Evolutionary conservation across 2,797 vertebrate species (phyloP), one percentile per base, ranked within the genome.

Genomic region (Platyrinchus mystaceus): DNA sequence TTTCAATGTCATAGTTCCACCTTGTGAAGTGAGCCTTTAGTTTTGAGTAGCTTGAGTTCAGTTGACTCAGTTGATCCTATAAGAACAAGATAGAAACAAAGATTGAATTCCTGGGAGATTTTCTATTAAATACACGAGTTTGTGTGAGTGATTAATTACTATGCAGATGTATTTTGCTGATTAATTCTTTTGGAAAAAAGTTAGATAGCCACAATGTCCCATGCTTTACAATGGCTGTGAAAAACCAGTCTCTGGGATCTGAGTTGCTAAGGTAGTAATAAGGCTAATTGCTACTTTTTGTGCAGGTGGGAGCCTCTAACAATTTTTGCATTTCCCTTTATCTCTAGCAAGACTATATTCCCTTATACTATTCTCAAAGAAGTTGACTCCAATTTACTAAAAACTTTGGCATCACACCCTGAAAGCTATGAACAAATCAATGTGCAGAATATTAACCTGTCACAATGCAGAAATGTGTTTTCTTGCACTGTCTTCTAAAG

Each of bases 401-500:
- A 86, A 69, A 43, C 26, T 96, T 94, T 94, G 89, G 9, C 76
- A 86, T 78, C 66, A 83, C 20, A 81, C 11, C n/a, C 73, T 59
- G 91, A 94, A 89, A 95, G 39, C 46, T 71, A 79, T 62, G 83
- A 90, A 89, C 84, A 94, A 94, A 96, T 94, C 96, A 94, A 91
- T 63, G 91, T 39, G 27, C 36, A 66, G 93, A 93, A 94, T 96
- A 90, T 94, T 91, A 96, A 94, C 79, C 91, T 95, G 91, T 93
- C 96, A 95, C 58, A 68, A 78, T 55, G 66, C 82, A 93, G 91
- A 91, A 94, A 93, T 89, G 83, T 90, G 89, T 93, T 95, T 96
- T 91, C 89, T 86, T 93, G 77, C 66, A 82, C 66, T 84, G 90
- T 91, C 93, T 91, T 93, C 78, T 89, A 73, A 95, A 84, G 41